Evolutionary conservation across 2,113 vertebrate species (phyloP).

Genomic region (Spheniscus mendiculus): DNA sequence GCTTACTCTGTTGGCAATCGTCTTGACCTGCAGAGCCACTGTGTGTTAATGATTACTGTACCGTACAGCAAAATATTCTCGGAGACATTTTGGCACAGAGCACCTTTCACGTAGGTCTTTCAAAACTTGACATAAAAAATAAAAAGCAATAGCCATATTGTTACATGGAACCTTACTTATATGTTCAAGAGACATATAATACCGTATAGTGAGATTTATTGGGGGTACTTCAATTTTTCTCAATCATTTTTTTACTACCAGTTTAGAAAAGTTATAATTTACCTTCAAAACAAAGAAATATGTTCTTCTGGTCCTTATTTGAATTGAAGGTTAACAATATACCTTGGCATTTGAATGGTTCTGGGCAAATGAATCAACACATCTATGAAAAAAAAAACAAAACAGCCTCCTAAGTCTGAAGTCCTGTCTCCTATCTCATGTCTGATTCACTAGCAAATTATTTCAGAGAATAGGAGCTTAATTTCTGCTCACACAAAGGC

Average conservation of each 20-base stretch:
- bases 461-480: background rate
- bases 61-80: background rate
- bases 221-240: background rate
- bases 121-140: background rate
- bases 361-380: background rate
- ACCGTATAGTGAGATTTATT: background rate
- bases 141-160: rapidly evolving
- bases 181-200: background rate
- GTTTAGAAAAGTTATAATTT: background rate
- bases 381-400: background rate
- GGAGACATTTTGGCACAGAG: background rate
- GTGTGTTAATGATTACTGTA: background rate
- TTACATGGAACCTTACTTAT: rapidly evolving
- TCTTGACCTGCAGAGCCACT: background rate
- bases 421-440: background rate
- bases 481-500: background rate
- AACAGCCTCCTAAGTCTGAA: background rate
- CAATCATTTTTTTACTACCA: background rate
- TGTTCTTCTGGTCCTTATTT: background rate
- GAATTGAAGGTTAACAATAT: background rate
- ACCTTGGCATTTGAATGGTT: background rate
- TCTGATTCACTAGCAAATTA: background rate
- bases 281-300: background rate
- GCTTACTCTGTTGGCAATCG: background rate
- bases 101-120: background rate